phyloP scores from a whole-genome alignment of 2,113 vertebrate species.

The Tupaia tana region DNA sequence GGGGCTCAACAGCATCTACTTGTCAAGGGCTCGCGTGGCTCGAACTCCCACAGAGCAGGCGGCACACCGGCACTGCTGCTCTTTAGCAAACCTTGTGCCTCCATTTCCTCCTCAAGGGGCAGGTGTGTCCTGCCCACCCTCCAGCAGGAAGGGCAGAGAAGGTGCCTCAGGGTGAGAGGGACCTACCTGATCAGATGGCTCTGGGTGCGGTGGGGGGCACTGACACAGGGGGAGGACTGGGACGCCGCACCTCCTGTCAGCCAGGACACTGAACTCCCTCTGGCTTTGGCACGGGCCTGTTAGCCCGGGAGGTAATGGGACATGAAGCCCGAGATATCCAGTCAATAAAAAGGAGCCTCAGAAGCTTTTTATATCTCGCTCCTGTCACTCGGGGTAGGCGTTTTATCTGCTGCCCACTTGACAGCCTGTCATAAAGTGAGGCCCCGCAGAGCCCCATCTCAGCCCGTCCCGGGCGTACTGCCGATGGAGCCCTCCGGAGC shows the following conservation, averaged over 20 bases:
- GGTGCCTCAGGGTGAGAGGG: rapidly evolving
- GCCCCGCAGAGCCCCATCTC: neutral
- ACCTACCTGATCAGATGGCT: neutral
- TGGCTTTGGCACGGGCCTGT: slow-evolving; percentile 47
- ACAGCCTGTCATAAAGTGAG: slow-evolving; percentile 77
- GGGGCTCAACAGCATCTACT: neutral
- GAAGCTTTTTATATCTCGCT: slow-evolving; percentile 78
- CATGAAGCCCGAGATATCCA: slow-evolving; percentile 72
- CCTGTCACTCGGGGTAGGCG: slow-evolving; percentile 79
- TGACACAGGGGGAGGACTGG: neutral
- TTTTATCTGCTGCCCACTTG: slow-evolving; percentile 81
- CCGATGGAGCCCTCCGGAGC: rapidly evolving
- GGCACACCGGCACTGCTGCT: rapidly evolving
- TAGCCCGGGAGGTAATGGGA: slow-evolving; percentile 77
- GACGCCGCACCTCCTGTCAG: neutral
- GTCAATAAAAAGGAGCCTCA: slow-evolving; percentile 79
- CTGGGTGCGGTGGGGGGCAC: neutral
- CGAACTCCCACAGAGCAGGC: rapidly evolving
- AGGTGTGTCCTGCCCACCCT: rapidly evolving
- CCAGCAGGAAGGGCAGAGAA: neutral
- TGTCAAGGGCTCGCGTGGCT: rapidly evolving
- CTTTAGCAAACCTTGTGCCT: neutral
- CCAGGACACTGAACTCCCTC: slow-evolving; percentile 61
- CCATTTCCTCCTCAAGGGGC: neutral
- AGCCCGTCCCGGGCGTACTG: neutral